Evolutionary conservation across 1,140 invertebrate species (phyloP).

Genomic region (Arion vulgaris): DNA sequence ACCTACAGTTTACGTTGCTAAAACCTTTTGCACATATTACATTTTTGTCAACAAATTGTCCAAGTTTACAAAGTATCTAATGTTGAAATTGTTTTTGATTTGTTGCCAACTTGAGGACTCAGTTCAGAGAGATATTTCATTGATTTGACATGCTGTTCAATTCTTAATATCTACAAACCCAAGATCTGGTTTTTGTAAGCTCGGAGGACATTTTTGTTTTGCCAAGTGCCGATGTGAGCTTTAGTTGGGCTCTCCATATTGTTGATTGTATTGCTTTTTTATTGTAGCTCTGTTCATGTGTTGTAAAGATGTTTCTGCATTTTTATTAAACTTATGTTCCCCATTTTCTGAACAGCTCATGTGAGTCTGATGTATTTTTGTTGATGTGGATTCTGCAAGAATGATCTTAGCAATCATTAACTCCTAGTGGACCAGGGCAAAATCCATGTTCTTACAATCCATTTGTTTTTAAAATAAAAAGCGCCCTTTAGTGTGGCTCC

Average conservation of each 20-base stretch:
- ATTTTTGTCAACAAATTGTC: background rate
- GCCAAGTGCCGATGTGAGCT: background rate
- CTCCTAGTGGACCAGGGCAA: too few relatives aligned
- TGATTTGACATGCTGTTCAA: background rate
- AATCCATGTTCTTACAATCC: too few relatives aligned
- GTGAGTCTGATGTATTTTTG: background rate
- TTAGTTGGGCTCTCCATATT: background rate
- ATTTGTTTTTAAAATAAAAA: too few relatives aligned
- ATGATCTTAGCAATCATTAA: background rate
- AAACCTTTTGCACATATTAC: background rate
- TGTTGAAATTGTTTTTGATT: background rate
- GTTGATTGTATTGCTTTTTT: background rate
- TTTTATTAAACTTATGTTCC: background rate
- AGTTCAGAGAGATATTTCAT: background rate
- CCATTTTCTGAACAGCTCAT: background rate
- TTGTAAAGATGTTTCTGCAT: constrained; percentile 3
- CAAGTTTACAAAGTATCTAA: background rate
- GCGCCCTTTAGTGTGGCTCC: too few relatives aligned
- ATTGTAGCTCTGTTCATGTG: constrained; percentile 1
- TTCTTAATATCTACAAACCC: background rate
- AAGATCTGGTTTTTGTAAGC: background rate
- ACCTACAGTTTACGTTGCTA: background rate
- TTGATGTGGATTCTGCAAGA: background rate
- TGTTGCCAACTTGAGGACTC: background rate
- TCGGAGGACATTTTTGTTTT: background rate